These are phyloP conservation scores for Mastomys natalensis DNA, from an alignment of 2,113 vertebrate species.

Conservation along the genomic window DNA sequence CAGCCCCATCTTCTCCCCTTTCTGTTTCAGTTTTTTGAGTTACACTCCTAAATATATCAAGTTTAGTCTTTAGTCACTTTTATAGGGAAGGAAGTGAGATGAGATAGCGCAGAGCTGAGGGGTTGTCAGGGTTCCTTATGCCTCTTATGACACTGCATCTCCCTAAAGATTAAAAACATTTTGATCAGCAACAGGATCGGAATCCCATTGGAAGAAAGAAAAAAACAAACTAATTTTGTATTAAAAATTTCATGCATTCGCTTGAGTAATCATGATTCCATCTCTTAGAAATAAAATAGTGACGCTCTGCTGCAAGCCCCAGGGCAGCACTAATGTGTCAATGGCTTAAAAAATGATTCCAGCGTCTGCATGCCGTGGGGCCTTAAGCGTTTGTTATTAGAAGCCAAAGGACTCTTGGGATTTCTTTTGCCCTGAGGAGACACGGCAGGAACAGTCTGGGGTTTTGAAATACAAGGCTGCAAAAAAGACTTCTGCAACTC, in stretches of 20 bases:
- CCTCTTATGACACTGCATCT: neutral
- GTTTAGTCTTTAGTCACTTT: neutral
- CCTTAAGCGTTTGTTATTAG: slow-evolving; percentile 88
- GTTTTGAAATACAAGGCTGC: slow-evolving; percentile 60
- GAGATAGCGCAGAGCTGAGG: neutral
- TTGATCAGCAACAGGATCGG: slow-evolving; percentile 11
- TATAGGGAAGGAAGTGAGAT: neutral
- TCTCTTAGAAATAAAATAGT: slow-evolving; percentile 55
- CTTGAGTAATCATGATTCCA: slow-evolving; percentile 30
- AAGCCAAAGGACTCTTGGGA: slow-evolving; percentile 83
- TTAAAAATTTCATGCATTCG: slow-evolving; percentile 50
- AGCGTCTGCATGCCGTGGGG: slow-evolving; percentile 87
- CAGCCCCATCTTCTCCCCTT: neutral
- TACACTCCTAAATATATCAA: neutral
- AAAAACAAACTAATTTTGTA: neutral
- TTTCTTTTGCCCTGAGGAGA: slow-evolving; percentile 88
- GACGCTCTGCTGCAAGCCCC: slow-evolving; percentile 35
- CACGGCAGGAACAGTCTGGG: slow-evolving; percentile 8
- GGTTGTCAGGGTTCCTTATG: neutral
- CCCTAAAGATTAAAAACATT: neutral
- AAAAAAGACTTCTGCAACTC: slow-evolving; percentile 94
- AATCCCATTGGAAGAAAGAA: slow-evolving; percentile 34
- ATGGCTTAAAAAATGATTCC: slow-evolving; percentile 94
- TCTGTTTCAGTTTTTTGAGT: slow-evolving; percentile 11
- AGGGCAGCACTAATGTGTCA: slow-evolving; percentile 78